Evolutionary conservation across 1,140 invertebrate genomes (phyloP).

Genomic region (Magallana gigas): DNA sequence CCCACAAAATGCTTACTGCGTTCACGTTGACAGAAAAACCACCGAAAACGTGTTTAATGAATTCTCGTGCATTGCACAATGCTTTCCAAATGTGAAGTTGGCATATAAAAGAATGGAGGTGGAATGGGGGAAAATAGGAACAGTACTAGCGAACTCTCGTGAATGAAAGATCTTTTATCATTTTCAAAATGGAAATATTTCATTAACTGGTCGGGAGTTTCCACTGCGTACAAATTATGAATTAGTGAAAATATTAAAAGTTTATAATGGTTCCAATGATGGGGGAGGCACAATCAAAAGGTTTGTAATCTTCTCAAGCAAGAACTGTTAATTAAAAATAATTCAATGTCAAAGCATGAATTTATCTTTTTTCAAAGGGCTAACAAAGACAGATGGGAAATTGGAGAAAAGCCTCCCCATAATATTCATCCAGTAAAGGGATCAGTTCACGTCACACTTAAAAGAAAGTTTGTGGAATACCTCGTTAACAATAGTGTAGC

Average conservation of each 20-base stretch:
- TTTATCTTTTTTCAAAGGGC: conserved; percentile 26
- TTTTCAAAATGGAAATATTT: conserved; percentile 74
- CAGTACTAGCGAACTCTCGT: conserved; percentile 69
- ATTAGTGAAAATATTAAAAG: conserved; percentile 68
- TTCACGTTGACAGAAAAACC: conserved; percentile 71
- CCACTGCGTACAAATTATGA: conserved; percentile 75
- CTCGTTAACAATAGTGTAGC: conserved; percentile 59
- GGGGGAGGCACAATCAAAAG: background rate
- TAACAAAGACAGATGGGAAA: background rate
- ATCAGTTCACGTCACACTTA: conserved; percentile 60
- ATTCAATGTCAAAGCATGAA: background rate
- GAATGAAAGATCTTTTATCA: conserved; percentile 68
- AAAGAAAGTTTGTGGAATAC: conserved; percentile 68
- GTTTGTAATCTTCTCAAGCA: background rate
- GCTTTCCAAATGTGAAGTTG: conserved; percentile 69
- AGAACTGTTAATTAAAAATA: no score
- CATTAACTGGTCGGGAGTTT: conserved; percentile 76
- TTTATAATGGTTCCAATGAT: background rate
- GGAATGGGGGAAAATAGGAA: conserved; percentile 61
- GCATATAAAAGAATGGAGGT: conserved; percentile 59
- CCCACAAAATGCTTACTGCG: conserved; percentile 73
- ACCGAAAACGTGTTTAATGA: background rate
- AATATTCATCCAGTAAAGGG: conserved; percentile 62
- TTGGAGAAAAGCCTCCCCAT: conserved; percentile 48
- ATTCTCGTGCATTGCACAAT: conserved; percentile 56